Conservation (phyloP, 1,140 invertebrate genomes). For the Melipona quadrifasciata region DNA sequence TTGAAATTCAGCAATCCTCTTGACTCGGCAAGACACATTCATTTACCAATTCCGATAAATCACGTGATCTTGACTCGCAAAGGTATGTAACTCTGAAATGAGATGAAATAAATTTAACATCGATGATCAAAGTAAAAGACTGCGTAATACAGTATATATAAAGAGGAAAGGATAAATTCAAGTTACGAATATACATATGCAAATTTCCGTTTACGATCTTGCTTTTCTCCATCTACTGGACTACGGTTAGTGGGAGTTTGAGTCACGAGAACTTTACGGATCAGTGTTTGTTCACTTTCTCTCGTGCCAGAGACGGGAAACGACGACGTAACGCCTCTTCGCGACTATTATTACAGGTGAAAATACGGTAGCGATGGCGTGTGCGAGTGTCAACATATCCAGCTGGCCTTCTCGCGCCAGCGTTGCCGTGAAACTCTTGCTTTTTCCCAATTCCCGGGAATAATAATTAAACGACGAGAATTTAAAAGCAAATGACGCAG, state of each 20-base stretch:
- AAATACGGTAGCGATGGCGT: not conserved
- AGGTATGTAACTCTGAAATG: conserved; percentile 18
- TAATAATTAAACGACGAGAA: not conserved
- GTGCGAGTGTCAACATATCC: not conserved
- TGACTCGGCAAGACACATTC: too few relatives aligned
- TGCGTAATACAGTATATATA: not conserved
- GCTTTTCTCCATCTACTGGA: not conserved
- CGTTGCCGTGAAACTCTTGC: conserved; percentile 2
- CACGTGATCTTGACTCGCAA: conserved; percentile 41
- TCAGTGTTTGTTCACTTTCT: not conserved
- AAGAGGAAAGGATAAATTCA: conserved; percentile 22
- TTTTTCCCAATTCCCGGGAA: not conserved
- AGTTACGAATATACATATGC: not conserved
- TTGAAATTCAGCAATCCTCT: not conserved
- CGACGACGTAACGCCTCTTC: not conserved
- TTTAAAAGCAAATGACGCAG: not conserved
- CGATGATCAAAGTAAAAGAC: too few relatives aligned
- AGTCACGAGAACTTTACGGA: conserved; percentile 34
- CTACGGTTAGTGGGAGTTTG: conserved; percentile 31
- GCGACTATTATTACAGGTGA: not conserved
- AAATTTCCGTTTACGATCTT: conserved; percentile 45
- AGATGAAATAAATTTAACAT: conserved; percentile 6
- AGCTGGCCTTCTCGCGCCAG: not conserved
- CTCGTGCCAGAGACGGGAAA: not conserved
- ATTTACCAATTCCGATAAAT: not conserved